Conservation (phyloP, 2,888 invertebrate species). For the Druceiella hillmani region DNA sequence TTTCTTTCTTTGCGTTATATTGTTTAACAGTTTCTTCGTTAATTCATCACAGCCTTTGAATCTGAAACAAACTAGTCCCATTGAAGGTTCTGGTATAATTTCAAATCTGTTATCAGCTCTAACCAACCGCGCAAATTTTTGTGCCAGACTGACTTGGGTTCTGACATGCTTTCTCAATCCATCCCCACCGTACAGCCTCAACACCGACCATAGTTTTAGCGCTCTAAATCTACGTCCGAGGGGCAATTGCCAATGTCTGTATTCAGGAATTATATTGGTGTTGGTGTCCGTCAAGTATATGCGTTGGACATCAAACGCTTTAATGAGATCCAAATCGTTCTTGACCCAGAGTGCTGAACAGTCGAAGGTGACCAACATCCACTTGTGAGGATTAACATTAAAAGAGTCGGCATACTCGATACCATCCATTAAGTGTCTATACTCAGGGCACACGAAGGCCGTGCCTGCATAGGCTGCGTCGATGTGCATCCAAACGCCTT, state of each 20-base stretch:
- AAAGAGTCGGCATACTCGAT: constrained; percentile 82
- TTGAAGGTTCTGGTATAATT: constrained; percentile 61
- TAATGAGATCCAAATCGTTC: constrained; percentile 71
- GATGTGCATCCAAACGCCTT: constrained; percentile 85
- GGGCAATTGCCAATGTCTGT: constrained; percentile 82
- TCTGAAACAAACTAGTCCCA: constrained; percentile 89
- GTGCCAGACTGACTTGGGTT: constrained; percentile 67
- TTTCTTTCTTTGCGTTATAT: constrained; percentile 67
- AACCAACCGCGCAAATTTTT: constrained; percentile 70
- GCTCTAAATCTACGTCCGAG: constrained; percentile 84
- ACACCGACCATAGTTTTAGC: constrained; percentile 89
- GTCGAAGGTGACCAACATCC: constrained; percentile 92
- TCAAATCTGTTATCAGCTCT: constrained; percentile 71
- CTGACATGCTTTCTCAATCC: constrained; percentile 75
- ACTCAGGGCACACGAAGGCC: constrained; percentile 90
- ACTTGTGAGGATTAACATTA: constrained; percentile 94
- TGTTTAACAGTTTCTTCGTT: constrained; percentile 66
- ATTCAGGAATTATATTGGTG: constrained; percentile 56
- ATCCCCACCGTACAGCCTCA: constrained; percentile 75
- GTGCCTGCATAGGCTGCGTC: constrained; percentile 96
- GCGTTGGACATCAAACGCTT: constrained; percentile 87
- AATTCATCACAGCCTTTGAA: constrained; percentile 66
- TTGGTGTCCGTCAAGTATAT: constrained; percentile 66
- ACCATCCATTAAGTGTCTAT: constrained; percentile 70
- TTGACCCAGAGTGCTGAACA: constrained; percentile 92